Conservation (phyloP, 1,140 invertebrate genomes). For the Zelostemma sp. region DNA sequence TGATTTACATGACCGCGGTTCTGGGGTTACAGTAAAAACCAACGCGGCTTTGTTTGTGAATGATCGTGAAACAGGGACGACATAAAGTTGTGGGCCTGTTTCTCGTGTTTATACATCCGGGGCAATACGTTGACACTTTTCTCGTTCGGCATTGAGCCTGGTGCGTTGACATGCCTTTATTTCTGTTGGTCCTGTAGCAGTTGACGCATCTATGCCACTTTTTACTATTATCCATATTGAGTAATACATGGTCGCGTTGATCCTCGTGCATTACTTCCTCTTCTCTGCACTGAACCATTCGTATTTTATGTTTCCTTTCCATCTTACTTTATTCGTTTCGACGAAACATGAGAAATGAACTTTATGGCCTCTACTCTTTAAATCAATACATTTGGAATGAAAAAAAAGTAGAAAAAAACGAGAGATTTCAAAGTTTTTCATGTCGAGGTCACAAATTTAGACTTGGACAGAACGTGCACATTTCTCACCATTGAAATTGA, state of each 20-base stretch:
- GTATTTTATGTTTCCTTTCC: conserved; percentile 33
- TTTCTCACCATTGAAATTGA: too few relatives aligned
- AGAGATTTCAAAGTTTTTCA: too few relatives aligned
- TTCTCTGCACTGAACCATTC: conserved; percentile 39
- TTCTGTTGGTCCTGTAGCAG: conserved; percentile 36
- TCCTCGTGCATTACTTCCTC: conserved; percentile 22
- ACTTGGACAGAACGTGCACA: too few relatives aligned
- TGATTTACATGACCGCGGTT: background rate
- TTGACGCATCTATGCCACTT: conserved; percentile 36
- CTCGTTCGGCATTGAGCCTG: conserved; percentile 39
- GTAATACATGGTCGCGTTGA: conserved; percentile 26
- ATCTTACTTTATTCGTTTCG: conserved; percentile 7
- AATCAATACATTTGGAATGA: background rate
- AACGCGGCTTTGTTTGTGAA: conserved; percentile 16
- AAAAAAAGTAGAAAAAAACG: too few relatives aligned
- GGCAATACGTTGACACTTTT: conserved; percentile 41
- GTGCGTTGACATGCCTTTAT: conserved; percentile 38
- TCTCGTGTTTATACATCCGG: conserved; percentile 36
- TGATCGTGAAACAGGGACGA: conserved; percentile 24
- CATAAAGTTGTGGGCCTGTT: conserved; percentile 37
- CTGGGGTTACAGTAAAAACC: background rate
- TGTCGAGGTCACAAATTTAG: too few relatives aligned
- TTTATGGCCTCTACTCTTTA: conserved; percentile 11
- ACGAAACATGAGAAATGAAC: conserved; percentile 17
- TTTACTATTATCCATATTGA: conserved; percentile 36